Base-by-base conservation (phyloP, 2,888 invertebrate species). In the Nudaria mundana region DNA sequence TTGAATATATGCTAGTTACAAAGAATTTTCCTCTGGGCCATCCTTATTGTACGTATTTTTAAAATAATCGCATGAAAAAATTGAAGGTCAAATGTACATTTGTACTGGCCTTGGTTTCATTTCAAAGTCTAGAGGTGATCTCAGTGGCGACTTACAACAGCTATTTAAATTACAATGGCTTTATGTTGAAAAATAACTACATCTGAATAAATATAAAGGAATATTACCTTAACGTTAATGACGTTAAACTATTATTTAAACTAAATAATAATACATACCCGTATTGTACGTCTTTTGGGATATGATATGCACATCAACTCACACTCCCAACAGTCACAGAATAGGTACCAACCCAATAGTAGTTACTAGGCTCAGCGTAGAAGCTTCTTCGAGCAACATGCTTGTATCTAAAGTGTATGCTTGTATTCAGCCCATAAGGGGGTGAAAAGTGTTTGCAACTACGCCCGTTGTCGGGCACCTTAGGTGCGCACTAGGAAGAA, bases 141-240 rank as follows among this genome's bases (percentile, higher is more conserved):
- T 73, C 72, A 73, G 70, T 62, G 63, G 63, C 63, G 67, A 69
- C 67, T 74, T 70, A 67, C 66, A 64, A 65, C 56, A 64, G 59
- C 65, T 65, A 71, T 81, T 78, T 77, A 71, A 78, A 81, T 81
- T 63, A 80, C 77, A 81, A 80, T 75, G 59, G 68, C 62, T 75
- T 72, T 72, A 70, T 73, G 48, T 76, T 74, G 71, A 61, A 61
- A 71, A 74, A 64, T 54, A 47, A 59, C 44, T 54, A 60, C 62
- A 66, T 57, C 57, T 68, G 61, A 66, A 64, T 55, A 62, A 63
- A 71, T 52, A 24, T 8, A 20, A 20, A 62, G 48, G 59, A 48
- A 43, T 30, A 47, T 30, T 26, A 29, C 14, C 13, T 30, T 16
- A 35, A 26, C 14, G 8, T 26, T 11, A 23, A 40, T 33, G 35